A percentile compares a stretch with the other conserved stretches of the same genome.
These are phyloP conservation scores for Oxygymnocypris stewartii DNA, from an alignment of 2,113 vertebrate genomes.

Conservation along the genomic window DNA sequence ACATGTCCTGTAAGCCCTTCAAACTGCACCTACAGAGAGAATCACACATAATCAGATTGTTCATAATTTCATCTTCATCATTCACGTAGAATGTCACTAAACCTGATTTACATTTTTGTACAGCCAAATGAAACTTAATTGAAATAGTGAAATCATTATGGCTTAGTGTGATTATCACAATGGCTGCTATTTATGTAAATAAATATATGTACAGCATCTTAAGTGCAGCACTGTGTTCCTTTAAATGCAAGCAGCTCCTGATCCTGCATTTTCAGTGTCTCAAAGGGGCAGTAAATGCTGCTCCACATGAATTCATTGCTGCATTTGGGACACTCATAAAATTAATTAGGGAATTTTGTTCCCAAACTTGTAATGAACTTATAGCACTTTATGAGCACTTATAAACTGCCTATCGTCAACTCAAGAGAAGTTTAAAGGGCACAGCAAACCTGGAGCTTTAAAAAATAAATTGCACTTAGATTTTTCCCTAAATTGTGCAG, in stretches of 20 bases:
- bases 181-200: background rate
- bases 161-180: background rate
- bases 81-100: background rate
- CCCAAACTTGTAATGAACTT: background rate
- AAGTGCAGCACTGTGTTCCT: background rate
- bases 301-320: background rate
- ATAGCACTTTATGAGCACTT: too few species aligned
- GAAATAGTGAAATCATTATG: background rate
- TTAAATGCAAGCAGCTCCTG: background rate
- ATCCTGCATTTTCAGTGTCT: background rate
- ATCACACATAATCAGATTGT: background rate
- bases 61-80: conserved; percentile 4
- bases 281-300: background rate
- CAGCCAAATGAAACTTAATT: background rate
- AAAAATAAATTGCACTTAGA: background rate
- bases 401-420: background rate
- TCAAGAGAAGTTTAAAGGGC: background rate
- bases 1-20: conserved; percentile 91
- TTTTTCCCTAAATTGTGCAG: background rate
- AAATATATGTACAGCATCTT: background rate
- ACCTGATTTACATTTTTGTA: background rate
- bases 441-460: background rate
- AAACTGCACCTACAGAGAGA: conserved; percentile 82
- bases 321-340: background rate
- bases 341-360: background rate